Percentiles rank a stretch among this genome's conserved stretches.
Conservation (phyloP, 2,888 invertebrate genomes). For the Synanthedon andrenaeformis region DNA sequence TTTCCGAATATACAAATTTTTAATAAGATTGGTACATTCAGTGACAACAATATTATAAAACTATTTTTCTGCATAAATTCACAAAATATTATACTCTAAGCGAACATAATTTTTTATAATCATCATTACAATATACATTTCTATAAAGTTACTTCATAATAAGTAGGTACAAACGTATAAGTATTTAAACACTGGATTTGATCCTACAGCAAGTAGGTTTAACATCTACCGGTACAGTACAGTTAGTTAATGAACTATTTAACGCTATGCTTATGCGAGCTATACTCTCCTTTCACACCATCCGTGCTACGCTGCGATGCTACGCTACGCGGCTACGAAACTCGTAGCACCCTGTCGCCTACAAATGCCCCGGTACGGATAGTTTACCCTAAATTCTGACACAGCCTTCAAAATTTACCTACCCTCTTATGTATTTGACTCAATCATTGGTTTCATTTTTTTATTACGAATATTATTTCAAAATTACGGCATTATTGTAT, state of each 20-base stretch:
- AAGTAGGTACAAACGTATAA: slow-evolving; percentile 28
- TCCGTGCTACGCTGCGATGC: slow-evolving; percentile 5
- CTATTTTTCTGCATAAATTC: slow-evolving; percentile 69
- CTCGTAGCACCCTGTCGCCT: not conserved
- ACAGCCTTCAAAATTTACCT: slow-evolving; percentile 48
- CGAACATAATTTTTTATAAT: slow-evolving; percentile 58
- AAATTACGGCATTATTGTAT: no score
- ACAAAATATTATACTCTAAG: slow-evolving; percentile 68
- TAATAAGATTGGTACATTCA: slow-evolving; percentile 69
- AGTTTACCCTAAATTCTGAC: slow-evolving; percentile 38
- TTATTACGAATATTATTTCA: no score
- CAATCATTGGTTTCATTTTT: no score
- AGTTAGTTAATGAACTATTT: not conserved
- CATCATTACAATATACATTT: slow-evolving; percentile 43
- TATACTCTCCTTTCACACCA: not conserved
- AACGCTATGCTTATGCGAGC: not conserved
- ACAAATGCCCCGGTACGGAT: slow-evolving; percentile 17
- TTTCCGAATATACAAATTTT: slow-evolving; percentile 68
- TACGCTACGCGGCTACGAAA: slow-evolving; percentile 7
- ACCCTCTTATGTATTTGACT: slow-evolving; percentile 9
- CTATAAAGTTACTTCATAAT: slow-evolving; percentile 61
- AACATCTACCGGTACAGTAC: not conserved
- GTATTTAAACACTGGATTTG: slow-evolving; percentile 17
- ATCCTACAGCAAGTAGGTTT: slow-evolving; percentile 10
- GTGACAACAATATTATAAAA: slow-evolving; percentile 71